Percentiles rank a stretch among this genome's conserved stretches.
phyloP scores from a whole-genome alignment of 2,888 invertebrate genomes.

The Nymphalis urticae region DNA sequence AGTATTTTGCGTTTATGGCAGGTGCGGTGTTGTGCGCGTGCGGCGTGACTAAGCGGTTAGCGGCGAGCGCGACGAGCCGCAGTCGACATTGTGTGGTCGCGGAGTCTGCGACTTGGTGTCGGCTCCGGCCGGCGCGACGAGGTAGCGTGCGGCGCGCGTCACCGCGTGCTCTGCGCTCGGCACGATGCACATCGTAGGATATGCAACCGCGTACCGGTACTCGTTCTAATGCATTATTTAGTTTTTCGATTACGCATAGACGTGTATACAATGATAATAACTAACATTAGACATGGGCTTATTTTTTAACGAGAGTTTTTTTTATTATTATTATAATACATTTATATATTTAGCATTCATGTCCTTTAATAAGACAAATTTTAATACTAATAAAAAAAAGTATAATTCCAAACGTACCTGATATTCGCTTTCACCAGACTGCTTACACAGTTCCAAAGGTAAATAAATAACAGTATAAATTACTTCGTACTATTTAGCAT shows the following conservation, averaged over 20 bases:
- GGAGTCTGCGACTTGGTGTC: conserved; percentile 38
- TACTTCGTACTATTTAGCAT: conserved; percentile 2
- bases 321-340: no score
- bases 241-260: background rate
- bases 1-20: conserved; percentile 43
- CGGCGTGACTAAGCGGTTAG: conserved; percentile 46
- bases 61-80: conserved; percentile 38
- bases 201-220: conserved; percentile 17
- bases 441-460: background rate
- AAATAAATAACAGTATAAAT: conserved; percentile 26
- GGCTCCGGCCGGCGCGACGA: conserved; percentile 17
- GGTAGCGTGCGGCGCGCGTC: conserved; percentile 9
- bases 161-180: conserved; percentile 30
- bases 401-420: no score
- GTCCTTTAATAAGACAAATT: no score
- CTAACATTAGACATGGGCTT: no score
- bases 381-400: no score
- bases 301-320: no score
- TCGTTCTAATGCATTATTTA: background rate
- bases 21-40: conserved; percentile 40
- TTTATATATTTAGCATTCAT: no score
- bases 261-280: no score
- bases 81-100: conserved; percentile 29
- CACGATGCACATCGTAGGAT: conserved; percentile 27
- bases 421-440: background rate